Evolutionary conservation across 2,888 invertebrate genomes (phyloP).

Genomic region (Hymenopus coronatus): DNA sequence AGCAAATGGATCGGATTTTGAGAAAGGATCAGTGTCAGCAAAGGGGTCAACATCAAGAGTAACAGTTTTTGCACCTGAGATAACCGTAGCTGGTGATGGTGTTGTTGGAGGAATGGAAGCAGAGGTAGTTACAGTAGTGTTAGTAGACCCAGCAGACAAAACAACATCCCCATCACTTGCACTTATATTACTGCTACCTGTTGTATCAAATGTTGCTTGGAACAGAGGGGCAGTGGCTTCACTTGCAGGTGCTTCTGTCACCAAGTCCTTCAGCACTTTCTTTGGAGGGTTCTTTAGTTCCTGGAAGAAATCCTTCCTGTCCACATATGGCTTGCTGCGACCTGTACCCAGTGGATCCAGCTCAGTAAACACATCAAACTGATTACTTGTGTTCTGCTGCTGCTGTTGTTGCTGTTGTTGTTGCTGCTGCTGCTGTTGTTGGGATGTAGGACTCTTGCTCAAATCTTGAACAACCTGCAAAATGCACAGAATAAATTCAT

Average conservation of each 20-base stretch:
- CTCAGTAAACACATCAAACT: conserved; percentile 86
- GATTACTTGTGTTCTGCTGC: background rate
- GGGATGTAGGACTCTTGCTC: conserved; percentile 17
- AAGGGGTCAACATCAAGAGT: conserved; percentile 54
- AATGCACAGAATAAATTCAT: background rate
- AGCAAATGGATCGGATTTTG: conserved; percentile 65
- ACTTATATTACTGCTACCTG: conserved; percentile 4
- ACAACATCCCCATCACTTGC: conserved; percentile 22
- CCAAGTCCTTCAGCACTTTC: conserved; percentile 86
- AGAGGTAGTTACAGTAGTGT: conserved; percentile 19
- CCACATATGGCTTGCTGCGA: conserved; percentile 87
- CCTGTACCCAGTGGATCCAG: conserved; percentile 91
- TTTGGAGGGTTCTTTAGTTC: conserved; percentile 93
- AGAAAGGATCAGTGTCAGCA: conserved; percentile 70
- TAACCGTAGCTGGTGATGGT: background rate
- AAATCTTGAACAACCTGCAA: conserved; percentile 19
- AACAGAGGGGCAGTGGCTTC: conserved; percentile 41
- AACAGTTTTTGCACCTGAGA: background rate
- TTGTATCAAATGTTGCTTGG: conserved; percentile 40
- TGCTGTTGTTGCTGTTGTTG: background rate
- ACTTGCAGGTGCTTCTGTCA: conserved; percentile 41
- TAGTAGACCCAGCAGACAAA: conserved; percentile 8
- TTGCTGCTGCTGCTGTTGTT: background rate
- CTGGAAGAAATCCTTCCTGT: conserved; percentile 95
- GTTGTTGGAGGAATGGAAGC: background rate